phyloP scores from a whole-genome alignment of 2,888 invertebrate genomes.

The Mimas tiliae region DNA sequence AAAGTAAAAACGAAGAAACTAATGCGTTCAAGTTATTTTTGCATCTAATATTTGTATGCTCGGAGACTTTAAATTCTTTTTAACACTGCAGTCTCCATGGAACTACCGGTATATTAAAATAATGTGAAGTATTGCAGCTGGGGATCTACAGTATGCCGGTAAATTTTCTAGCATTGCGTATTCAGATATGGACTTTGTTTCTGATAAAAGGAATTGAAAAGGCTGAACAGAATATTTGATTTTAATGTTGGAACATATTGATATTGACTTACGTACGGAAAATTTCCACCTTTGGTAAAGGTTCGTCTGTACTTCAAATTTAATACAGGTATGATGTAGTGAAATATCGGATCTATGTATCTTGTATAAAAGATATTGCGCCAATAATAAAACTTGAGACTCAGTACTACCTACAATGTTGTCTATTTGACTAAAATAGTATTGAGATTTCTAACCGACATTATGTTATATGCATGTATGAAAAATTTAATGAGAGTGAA shows the following conservation, averaged over 20 bases:
- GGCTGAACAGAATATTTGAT: constrained; percentile 10
- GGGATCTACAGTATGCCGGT: constrained; percentile 38
- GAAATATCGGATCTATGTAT: not conserved
- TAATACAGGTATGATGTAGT: not conserved
- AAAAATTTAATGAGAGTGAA: too few species aligned
- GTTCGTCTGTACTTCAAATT: not conserved
- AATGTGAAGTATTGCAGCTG: constrained; percentile 39
- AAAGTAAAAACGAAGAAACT: not conserved
- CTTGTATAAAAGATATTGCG: not conserved
- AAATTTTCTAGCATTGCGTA: constrained; percentile 31
- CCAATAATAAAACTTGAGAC: not conserved
- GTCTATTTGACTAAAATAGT: not conserved
- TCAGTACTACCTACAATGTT: not conserved
- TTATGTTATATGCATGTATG: too few species aligned
- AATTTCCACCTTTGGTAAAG: not conserved
- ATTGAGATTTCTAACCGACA: too few species aligned
- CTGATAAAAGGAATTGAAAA: constrained; percentile 10
- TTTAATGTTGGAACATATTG: constrained; percentile 9
- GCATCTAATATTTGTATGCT: constrained; percentile 27
- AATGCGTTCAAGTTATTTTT: not conserved
- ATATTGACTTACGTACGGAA: not conserved
- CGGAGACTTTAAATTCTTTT: constrained; percentile 51
- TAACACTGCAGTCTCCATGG: constrained; percentile 38
- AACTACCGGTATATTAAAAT: constrained; percentile 38
- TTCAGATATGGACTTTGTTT: constrained; percentile 20